Evolutionary conservation across 2,888 invertebrate genomes (phyloP), one percentile per base, ranked within the genome.

Genomic region (Volucella bombylans): DNA sequence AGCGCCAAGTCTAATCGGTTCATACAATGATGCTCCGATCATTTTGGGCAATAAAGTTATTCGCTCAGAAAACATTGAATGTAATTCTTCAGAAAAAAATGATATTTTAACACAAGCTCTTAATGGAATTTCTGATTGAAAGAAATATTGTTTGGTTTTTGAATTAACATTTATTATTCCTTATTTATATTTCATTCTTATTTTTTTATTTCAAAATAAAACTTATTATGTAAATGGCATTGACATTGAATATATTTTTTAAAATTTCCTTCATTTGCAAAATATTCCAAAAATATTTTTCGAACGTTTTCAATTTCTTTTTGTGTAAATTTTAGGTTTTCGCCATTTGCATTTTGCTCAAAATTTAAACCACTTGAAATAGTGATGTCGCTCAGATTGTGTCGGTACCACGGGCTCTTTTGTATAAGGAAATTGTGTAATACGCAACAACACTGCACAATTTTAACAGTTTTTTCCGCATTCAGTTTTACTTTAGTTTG

Each of bases 341-440:
- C 14, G 8, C 4, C 49, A 1, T 49, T 14, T 8, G 11, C 12
- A 14, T 49, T 49, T 12, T 14, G 2, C 8, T 8, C 12, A 14
- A 9, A 14, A 12, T 49, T 49, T 6, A 49, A 12, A 1, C 61
- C 4, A 18, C 18, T 12, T 9, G 18, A 12, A 8, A 10, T 59
- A 14, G 11, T 8, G 8, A 59, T 45, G 1, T 61, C 61, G 12
- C 3, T 61, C 4, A 18, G 4, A 61, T 45, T 61, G 43, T n/a
- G 45, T 41, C 57, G 12, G n/a, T 57, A 57, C 57, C 39, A 57
- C n/a, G 1, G 15, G 12, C 43, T 61, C 45, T 45, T 61, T 61
- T 61, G 11, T 11, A 61, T 12, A 15, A 61, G 61, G 12, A 61
- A 61, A 12, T 61, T 61, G 23, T 61, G 61, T 10, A 61, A 23